Evolutionary conservation across 2,888 invertebrate genomes (phyloP).

Genomic region (Elegia similella): DNA sequence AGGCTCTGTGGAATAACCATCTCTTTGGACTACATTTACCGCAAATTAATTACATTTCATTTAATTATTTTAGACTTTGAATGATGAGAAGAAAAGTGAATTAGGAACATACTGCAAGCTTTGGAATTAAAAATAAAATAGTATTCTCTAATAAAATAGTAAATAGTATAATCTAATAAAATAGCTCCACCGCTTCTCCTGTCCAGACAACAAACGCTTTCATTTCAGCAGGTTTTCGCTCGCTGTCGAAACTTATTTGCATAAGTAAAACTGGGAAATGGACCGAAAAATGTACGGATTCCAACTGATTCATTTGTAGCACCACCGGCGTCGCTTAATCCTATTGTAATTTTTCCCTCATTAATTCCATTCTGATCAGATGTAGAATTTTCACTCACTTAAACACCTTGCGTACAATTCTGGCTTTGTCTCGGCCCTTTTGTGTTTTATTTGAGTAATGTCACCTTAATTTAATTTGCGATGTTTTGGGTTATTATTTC

Average conservation of each 20-base stretch:
- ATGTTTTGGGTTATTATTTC: not conserved
- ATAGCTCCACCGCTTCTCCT: constrained; percentile 33
- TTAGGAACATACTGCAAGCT: too few species aligned
- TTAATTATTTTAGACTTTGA: too few species aligned
- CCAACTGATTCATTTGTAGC: constrained; percentile 36
- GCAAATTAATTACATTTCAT: too few species aligned
- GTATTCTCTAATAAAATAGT: constrained; percentile 7
- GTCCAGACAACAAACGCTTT: constrained; percentile 61
- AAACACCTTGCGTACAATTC: constrained; percentile 9
- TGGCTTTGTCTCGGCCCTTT: constrained; percentile 4
- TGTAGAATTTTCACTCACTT: constrained; percentile 15
- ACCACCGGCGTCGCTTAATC: constrained; percentile 28
- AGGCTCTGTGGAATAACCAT: too few species aligned
- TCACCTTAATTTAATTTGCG: not conserved
- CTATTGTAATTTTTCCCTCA: constrained; percentile 32
- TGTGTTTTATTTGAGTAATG: not conserved
- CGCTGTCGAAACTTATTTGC: constrained; percentile 72
- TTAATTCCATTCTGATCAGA: constrained; percentile 31
- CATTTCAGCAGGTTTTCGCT: constrained; percentile 59
- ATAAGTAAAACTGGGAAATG: constrained; percentile 71
- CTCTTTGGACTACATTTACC: too few species aligned
- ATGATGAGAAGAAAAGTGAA: too few species aligned
- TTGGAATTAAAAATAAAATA: too few species aligned
- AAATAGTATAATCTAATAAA: not conserved
- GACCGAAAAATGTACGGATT: constrained; percentile 58